A percentile compares a stretch with the other conserved stretches of the same genome.
These are phyloP conservation scores for Chironomus tepperi DNA, from an alignment of 1,140 invertebrate species.

Conservation along the genomic window DNA sequence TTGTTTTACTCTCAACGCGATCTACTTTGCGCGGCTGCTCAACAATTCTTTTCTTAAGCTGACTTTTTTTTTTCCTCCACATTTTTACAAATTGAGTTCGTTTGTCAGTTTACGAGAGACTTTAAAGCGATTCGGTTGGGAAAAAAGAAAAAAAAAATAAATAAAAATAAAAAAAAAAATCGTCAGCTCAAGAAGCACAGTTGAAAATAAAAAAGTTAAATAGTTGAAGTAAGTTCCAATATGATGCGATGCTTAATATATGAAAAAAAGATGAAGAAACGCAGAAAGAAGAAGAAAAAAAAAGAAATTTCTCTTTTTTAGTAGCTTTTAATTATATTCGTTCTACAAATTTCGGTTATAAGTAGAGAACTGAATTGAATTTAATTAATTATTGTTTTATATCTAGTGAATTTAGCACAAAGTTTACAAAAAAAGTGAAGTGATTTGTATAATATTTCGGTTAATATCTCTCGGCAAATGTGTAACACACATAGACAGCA, in stretches of 20 bases:
- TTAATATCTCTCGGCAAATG: too few species aligned
- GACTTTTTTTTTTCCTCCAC: neutral
- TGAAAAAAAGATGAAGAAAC: too few species aligned
- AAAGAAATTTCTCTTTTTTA: constrained; percentile 15
- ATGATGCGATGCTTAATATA: too few species aligned
- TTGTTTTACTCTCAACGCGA: constrained; percentile 12
- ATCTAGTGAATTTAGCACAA: neutral
- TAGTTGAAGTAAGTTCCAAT: too few species aligned
- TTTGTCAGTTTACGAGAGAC: constrained; percentile 20
- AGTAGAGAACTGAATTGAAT: neutral
- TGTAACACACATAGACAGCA: too few species aligned
- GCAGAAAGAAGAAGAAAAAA: neutral
- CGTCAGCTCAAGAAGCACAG: too few species aligned
- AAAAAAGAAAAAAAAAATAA: neutral
- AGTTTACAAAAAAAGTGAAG: neutral
- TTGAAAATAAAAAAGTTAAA: too few species aligned
- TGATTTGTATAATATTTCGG: too few species aligned
- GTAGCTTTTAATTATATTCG: neutral
- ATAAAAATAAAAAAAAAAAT: neutral
- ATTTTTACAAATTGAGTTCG: neutral
- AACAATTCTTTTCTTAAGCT: constrained; percentile 17
- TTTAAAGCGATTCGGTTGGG: neutral
- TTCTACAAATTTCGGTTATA: constrained; percentile 13
- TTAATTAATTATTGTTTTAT: neutral
- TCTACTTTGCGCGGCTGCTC: constrained; percentile 13